These are phyloP conservation scores for Pammene aurita DNA, from an alignment of 2,888 invertebrate species.

Conservation along the genomic window DNA sequence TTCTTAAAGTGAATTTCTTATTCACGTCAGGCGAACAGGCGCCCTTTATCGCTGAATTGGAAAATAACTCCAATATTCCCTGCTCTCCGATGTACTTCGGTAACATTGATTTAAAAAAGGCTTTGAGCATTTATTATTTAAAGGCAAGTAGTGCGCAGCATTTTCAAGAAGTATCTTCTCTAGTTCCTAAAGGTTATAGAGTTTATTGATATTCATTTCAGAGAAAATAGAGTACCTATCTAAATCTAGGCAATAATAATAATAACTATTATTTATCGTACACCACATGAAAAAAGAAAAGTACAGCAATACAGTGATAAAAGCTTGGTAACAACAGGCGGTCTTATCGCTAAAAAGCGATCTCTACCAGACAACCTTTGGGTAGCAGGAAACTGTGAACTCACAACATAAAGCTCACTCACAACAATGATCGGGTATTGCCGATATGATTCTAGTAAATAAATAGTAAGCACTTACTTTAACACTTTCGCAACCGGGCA, in stretches of 20 bases:
- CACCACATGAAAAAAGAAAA: too few species aligned
- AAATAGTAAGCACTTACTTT: too few species aligned
- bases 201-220: neutral
- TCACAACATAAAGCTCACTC: too few species aligned
- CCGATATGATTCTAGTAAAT: too few species aligned
- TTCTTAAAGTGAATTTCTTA: conserved; percentile 24
- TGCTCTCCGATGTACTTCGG: conserved; percentile 6
- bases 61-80: conserved; percentile 17
- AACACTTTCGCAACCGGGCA: too few species aligned
- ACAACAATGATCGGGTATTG: too few species aligned
- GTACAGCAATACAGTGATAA: too few species aligned
- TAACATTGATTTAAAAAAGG: conserved; percentile 28
- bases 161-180: neutral
- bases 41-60: conserved; percentile 26
- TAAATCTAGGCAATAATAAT: neutral
- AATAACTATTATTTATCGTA: too few species aligned
- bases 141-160: neutral
- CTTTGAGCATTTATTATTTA: conserved; percentile 16
- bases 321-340: too few species aligned
- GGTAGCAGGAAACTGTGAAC: too few species aligned
- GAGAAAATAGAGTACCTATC: neutral
- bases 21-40: conserved; percentile 23
- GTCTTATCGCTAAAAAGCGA: too few species aligned
- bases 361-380: too few species aligned
- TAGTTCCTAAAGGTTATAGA: neutral